Evolutionary conservation across 2,113 vertebrate species (phyloP), one percentile per base, ranked within the genome.

Genomic region (Eleginops maclovinus): DNA sequence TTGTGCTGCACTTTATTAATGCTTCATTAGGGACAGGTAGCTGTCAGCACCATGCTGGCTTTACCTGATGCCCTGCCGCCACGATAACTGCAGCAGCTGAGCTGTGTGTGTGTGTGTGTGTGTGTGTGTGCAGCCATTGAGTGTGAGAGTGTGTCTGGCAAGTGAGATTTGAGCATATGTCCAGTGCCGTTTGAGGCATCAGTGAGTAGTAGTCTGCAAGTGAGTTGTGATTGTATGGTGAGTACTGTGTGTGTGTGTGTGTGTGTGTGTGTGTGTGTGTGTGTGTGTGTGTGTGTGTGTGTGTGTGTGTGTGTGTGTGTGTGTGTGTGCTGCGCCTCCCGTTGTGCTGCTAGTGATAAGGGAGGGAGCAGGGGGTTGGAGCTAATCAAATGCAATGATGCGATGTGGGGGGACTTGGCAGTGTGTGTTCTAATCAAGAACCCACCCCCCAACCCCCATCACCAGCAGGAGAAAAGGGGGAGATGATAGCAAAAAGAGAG

Each of bases 351-450:
- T 63, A 66, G 87, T 68, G 89, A 89, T 83, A 83, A 88, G 58
- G 77, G 72, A 75, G 63, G 72, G 82, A 70, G 79, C 77, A 64
- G 76, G 80, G 79, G 79, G 71, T 77, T 87, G 69, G 69, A 88
- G 89, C 85, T 91, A 86, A 91, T 93, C 91, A 93, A 90, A 87
- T 75, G 87, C 88, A 92, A 86, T 88, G 86, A 91, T 84, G 87
- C 83, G 51, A 82, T 67, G 84, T 87, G 79, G 78, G 79, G 75
- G 71, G 60, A 74, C 61, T 68, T 73, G 47, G 81, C 82, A 62
- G 70, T 56, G 77, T 75, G 87, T 82, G 72, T 77, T 86, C 81
- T 90, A 88, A 91, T 91, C 85, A 89, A 85, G 76, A 84, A 24
- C 15, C 46, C 58, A 43, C 69, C 55, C 40, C 14, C 53, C 1